phyloP scores from a whole-genome alignment of 1,140 invertebrate species.

The Drosophila leontia region DNA sequence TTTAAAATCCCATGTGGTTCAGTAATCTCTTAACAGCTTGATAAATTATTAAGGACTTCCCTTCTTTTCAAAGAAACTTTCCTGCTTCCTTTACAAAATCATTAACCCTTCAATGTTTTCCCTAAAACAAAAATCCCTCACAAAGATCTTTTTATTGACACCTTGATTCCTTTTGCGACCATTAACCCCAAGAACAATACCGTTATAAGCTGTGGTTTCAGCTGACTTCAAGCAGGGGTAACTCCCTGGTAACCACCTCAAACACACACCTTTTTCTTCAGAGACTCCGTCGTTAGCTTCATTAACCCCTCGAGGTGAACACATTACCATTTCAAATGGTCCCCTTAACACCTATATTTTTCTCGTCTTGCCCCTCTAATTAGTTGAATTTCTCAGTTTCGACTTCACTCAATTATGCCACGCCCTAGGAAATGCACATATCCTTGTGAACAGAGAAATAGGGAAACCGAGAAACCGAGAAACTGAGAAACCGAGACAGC shows the following conservation, averaged over 20 bases:
- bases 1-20: too few species aligned
- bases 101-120: not conserved
- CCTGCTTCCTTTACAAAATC: not conserved
- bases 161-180: constrained; percentile 29
- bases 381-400: constrained; percentile 66
- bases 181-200: constrained; percentile 53
- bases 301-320: constrained; percentile 40
- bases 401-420: constrained; percentile 52
- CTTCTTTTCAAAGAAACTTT: not conserved
- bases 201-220: constrained; percentile 28
- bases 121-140: not conserved
- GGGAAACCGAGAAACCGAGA: constrained; percentile 7
- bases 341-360: constrained; percentile 38
- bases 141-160: constrained; percentile 4
- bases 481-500: not conserved
- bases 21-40: not conserved
- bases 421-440: constrained; percentile 34
- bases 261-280: constrained; percentile 24
- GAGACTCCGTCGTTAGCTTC: constrained; percentile 16
- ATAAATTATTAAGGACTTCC: not conserved
- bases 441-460: not conserved
- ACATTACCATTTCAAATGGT: constrained; percentile 45
- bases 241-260: constrained; percentile 16
- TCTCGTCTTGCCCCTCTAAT: constrained; percentile 65
- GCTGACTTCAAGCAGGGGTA: constrained; percentile 17